Evolutionary conservation across 2,888 invertebrate species (phyloP), one percentile per base, ranked within the genome.

Genomic region (Drosophila quinaria): DNA sequence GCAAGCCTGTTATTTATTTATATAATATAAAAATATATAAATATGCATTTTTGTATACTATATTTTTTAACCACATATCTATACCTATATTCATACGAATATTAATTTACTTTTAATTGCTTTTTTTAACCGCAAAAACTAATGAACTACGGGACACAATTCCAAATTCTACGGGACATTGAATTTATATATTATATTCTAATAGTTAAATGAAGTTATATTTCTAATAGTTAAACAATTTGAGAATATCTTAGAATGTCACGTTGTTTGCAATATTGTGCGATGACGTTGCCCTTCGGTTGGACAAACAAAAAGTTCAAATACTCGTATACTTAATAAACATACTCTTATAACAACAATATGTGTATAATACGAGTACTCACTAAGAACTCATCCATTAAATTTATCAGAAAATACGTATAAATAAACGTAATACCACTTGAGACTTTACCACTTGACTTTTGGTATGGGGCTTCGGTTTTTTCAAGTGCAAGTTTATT

Each of bases 381-480:
- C 60, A 61, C 42, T 50, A 54, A 61, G 69, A 74, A 55, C 46
- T 73, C 85, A 87, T 83, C 81, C 81, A 84, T 83, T 81, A 50
- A 60, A 84, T 84, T 83, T 81, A 78, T 84, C 79, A 64, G 59
- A 46, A 70, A 78, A 66, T 78, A 75, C 56, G 37, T 65, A 65
- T 73, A 84, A 81, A 78, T 72, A 81, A 65, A 74, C 65, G 72
- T 76, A 71, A 87, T 78, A 69, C 65, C 82, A 81, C 79, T 87
- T 81, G 68, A 87, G 69, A 64, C 65, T 55, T 50, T 54, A 63
- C 58, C 81, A 82, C 82, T 82, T 81, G 74, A 62, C 74, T 78
- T 74, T 61, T 63, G 65, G 63, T 54, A n/a, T 29, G 31, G 35
- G 33, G 15, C 46, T 44, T 56, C 50, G 58, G 59, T 42, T 55